These are phyloP conservation scores for Gadopsis marmoratus DNA, from an alignment of 2,797 vertebrate species.

Conservation along the genomic window DNA sequence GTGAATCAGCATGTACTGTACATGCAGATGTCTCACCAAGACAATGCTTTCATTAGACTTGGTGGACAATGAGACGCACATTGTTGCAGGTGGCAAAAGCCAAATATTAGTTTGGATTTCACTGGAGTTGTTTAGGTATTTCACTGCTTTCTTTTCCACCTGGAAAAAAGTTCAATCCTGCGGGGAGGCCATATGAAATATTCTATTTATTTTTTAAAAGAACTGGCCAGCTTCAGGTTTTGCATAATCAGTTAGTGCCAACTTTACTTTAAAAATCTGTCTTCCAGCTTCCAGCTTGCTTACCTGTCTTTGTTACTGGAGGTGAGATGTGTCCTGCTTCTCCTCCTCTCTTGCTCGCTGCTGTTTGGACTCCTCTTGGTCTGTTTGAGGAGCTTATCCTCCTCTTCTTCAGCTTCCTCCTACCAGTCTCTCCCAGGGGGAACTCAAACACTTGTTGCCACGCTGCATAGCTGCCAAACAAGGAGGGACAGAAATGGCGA, in stretches of 20 bases:
- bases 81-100: not conserved
- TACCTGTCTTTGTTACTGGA: conserved; percentile 32
- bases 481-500: conserved; percentile 50
- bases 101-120: not conserved
- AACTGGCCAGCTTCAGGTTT: not conserved
- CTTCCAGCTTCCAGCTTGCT: not conserved
- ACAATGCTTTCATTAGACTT: conserved; percentile 16
- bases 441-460: conserved; percentile 48
- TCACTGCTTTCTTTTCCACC: too few relatives aligned
- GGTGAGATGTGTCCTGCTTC: conserved; percentile 18
- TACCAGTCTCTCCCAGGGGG: not conserved
- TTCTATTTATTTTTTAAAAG: not conserved
- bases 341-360: conserved; percentile 1
- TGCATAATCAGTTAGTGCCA: not conserved
- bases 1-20: not conserved
- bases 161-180: too few relatives aligned
- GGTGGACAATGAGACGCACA: too few relatives aligned
- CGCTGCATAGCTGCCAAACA: conserved; percentile 55
- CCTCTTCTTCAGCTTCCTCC: conserved; percentile 19
- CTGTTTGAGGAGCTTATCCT: conserved; percentile 12
- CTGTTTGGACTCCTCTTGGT: conserved; percentile 21
- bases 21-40: not conserved
- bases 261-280: not conserved
- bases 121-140: too few relatives aligned
- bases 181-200: too few relatives aligned